Evolutionary conservation across 1,140 invertebrate genomes (phyloP).

Genomic region (Drosophila subobscura): DNA sequence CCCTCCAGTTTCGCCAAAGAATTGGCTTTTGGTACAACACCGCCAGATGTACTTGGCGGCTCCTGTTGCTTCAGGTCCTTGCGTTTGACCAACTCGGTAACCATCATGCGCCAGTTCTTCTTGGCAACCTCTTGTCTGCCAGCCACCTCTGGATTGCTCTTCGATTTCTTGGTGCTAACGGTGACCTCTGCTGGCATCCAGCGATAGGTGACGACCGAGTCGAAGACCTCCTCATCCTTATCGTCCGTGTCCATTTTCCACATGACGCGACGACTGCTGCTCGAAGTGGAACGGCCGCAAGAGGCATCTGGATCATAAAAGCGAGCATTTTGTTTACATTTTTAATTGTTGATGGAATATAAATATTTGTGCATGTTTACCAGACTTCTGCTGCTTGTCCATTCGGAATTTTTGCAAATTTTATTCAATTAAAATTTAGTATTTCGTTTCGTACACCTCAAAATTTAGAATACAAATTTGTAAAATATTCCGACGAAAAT

Average conservation of each 20-base stretch:
- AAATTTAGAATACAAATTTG: too few species aligned
- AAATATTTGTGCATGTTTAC: too few species aligned
- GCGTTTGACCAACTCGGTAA: conserved; percentile 3
- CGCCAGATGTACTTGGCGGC: conserved; percentile 1
- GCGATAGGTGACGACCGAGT: conserved; percentile 62
- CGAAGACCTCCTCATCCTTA: conserved; percentile 52
- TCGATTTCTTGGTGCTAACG: too few species aligned
- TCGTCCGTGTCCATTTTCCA: conserved; percentile 41
- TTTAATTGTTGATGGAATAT: conserved; percentile 27
- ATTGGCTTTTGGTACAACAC: not conserved
- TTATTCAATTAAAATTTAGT: too few species aligned
- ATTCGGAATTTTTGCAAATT: too few species aligned
- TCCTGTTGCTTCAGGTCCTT: not conserved
- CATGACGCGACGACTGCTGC: conserved; percentile 65
- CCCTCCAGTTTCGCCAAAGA: conserved; percentile 36
- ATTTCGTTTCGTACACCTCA: too few species aligned
- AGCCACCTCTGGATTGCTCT: conserved; percentile 11
- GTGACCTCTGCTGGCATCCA: conserved; percentile 12
- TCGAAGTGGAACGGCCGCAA: conserved; percentile 29
- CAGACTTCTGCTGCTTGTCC: too few species aligned
- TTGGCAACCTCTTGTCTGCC: not conserved
- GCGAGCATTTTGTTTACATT: not conserved
- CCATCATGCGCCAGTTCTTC: conserved; percentile 10
- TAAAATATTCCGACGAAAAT: too few species aligned
- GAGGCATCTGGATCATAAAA: not conserved